Conservation (phyloP, 2,888 invertebrate genomes). For the Drosophila multiciliata region DNA sequence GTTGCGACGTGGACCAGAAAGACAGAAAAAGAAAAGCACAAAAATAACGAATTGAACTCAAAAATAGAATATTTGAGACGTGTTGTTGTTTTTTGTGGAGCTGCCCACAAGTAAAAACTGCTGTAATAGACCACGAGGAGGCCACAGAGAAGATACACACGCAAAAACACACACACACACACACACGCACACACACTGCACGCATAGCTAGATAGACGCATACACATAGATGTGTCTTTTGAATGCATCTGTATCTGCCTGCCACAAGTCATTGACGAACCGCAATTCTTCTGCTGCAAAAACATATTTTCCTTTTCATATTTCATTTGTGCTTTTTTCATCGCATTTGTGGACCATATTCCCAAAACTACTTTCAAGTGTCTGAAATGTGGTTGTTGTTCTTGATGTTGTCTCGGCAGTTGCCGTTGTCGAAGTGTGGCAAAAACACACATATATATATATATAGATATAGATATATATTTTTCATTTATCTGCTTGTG, state of each 20-base stretch:
- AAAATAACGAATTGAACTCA: slow-evolving; percentile 60
- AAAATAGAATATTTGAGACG: slow-evolving; percentile 78
- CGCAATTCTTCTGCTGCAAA: slow-evolving; percentile 50
- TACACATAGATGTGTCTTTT: slow-evolving; percentile 42
- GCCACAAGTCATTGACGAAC: slow-evolving; percentile 62
- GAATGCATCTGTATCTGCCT: slow-evolving; percentile 44
- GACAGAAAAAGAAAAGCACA: slow-evolving; percentile 15
- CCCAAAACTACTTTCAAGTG: slow-evolving; percentile 60
- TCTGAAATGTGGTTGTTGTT: slow-evolving; percentile 25
- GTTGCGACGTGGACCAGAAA: slow-evolving; percentile 35
- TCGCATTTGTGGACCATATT: slow-evolving; percentile 49
- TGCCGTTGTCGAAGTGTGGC: slow-evolving; percentile 44
- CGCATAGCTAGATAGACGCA: slow-evolving; percentile 27
- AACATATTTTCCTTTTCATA: slow-evolving; percentile 65
- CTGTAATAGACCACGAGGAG: slow-evolving; percentile 71
- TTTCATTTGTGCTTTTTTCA: slow-evolving; percentile 54
- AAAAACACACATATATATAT: slow-evolving; percentile 47
- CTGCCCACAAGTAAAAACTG: slow-evolving; percentile 22
- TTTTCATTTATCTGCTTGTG: slow-evolving; percentile 1
- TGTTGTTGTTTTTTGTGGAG: slow-evolving; percentile 52
- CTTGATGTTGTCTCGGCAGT: slow-evolving; percentile 31
- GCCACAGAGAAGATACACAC: slow-evolving; percentile 40
- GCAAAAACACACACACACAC: slow-evolving; percentile 15
- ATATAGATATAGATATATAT: slow-evolving; percentile 1
- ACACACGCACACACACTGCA: slow-evolving; percentile 9